Evolutionary conservation across 2,797 vertebrate genomes (phyloP), one percentile per base, ranked within the genome.

Genomic region (Acanthurus leucopareius): DNA sequence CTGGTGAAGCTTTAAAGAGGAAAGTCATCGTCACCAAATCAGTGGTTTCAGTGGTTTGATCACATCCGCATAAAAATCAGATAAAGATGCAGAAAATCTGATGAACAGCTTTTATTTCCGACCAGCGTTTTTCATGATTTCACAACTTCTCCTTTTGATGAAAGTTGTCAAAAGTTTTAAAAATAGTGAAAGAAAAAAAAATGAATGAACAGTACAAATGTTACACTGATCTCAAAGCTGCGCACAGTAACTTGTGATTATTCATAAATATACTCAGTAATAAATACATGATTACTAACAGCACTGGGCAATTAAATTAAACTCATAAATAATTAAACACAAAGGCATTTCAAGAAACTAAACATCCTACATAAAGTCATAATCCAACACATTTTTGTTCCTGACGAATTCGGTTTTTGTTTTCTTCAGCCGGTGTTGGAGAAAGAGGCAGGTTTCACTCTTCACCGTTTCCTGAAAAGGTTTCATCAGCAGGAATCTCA

Each of bases 261-360:
- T 10, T 58, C 4, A 61, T 69, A 47, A 80, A 83, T 74, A 79
- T 7, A 52, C 13, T 48, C 52, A 6, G 4, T 49, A 74, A 86
- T 84, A 72, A 86, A 80, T 17, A 86, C 9, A 13, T 48, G 10
- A 53, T 51, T 38, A 59, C 1, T 47, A 19, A 48, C 13, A 35
- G 15, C n/a, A n/a, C 44, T 62, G 25, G 19, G 49, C 49, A 42
- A 35, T 67, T 69, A 52, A 75, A 48, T 76, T 77, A 56, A 72
- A 63, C 6, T 11, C 77, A 85, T 83, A 86, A 88, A 82, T 85
- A 63, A 38, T 20, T 47, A 40, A 1, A 66, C 32, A 16, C 3
- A 54, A 20, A 20, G 2, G 0, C 1, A 22, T 67, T 58, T 4
- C 79, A 84, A 79, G 28, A 72, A 63, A 70, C 73, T 62, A 69